Evolutionary conservation across 2,888 invertebrate genomes (phyloP).

Genomic region (Osmoderma eremita): DNA sequence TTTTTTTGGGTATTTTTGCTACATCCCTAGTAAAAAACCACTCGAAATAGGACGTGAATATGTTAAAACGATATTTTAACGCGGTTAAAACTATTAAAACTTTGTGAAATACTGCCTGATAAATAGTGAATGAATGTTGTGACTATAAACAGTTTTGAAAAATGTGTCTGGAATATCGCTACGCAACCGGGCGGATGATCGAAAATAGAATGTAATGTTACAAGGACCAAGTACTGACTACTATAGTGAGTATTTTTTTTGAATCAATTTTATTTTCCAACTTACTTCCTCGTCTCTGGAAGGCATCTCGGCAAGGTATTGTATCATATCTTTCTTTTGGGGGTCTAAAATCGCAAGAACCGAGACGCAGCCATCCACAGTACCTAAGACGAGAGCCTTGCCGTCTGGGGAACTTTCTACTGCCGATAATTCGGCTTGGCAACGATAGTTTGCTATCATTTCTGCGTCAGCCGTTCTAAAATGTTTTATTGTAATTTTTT

Average conservation of each 20-base stretch:
- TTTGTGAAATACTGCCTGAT: background rate
- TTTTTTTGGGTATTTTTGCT: too few relatives aligned
- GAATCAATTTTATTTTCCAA: conserved; percentile 17
- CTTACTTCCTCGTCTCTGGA: conserved; percentile 75
- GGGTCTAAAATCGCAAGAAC: conserved; percentile 83
- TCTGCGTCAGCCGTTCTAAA: conserved; percentile 84
- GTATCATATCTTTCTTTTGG: conserved; percentile 71
- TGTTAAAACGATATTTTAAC: background rate
- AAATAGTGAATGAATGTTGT: conserved; percentile 40
- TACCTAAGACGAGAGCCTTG: conserved; percentile 84
- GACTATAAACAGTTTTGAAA: conserved; percentile 23
- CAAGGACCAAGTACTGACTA: background rate
- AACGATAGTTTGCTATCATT: conserved; percentile 91
- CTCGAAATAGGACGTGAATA: too few relatives aligned
- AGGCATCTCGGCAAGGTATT: conserved; percentile 73
- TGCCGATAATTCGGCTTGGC: conserved; percentile 89
- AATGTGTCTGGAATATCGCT: conserved; percentile 8
- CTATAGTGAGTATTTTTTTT: conserved; percentile 24
- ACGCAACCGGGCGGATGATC: background rate
- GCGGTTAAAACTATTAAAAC: background rate
- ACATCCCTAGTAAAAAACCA: too few relatives aligned
- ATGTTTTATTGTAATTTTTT: background rate
- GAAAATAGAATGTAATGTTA: background rate
- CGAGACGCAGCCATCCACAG: conserved; percentile 93
- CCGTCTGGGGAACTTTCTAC: conserved; percentile 88